phyloP scores from a whole-genome alignment of 2,797 vertebrate genomes.

The Acridotheres tristis region DNA sequence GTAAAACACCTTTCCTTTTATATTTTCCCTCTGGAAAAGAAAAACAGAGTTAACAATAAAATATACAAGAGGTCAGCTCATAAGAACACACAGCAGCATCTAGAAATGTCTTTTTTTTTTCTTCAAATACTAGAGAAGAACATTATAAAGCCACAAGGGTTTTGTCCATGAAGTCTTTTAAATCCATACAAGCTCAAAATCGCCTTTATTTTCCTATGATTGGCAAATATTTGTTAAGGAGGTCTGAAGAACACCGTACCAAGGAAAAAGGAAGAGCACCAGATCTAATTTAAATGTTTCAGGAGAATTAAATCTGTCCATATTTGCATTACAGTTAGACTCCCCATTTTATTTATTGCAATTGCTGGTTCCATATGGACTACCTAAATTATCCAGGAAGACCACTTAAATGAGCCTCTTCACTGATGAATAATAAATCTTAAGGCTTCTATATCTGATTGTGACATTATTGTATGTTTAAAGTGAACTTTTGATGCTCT shows the following conservation, averaged over 20 bases:
- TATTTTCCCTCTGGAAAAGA: background rate
- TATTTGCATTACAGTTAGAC: background rate
- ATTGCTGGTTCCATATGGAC: background rate
- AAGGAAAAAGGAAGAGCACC: background rate
- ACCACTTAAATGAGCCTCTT: background rate
- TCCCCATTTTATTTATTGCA: background rate
- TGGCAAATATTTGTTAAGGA: background rate
- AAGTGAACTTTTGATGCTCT: background rate
- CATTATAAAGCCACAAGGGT: background rate
- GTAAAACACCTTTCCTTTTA: background rate
- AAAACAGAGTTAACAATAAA: background rate
- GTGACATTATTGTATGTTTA: background rate
- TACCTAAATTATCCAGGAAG: background rate
- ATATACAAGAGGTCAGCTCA: background rate
- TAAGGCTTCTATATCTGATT: background rate
- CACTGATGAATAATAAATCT: slow-evolving; percentile 25
- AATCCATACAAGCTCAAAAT: background rate
- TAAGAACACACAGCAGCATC: background rate
- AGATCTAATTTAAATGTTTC: background rate
- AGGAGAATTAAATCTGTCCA: background rate
- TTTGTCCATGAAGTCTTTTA: background rate
- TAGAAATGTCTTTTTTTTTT: background rate
- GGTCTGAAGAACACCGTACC: background rate
- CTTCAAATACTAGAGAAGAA: background rate
- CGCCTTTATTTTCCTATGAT: background rate